phyloP scores from a whole-genome alignment of 2,113 vertebrate species.

The Rhinolophus sinicus region DNA sequence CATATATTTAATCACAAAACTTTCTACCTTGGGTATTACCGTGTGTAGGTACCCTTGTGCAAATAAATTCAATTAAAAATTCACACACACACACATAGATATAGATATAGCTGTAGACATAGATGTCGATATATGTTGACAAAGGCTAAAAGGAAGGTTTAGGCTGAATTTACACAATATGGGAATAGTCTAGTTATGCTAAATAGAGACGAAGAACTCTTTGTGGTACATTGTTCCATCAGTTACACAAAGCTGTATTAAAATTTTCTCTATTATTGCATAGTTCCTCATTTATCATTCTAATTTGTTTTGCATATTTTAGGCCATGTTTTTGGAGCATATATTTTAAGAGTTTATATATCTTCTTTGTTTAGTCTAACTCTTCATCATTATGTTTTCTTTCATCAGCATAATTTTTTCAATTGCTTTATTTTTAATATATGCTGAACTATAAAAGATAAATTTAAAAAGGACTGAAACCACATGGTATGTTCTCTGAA shows the following conservation, averaged over 20 bases:
- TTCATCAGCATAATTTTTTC: background rate
- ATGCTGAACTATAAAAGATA: background rate
- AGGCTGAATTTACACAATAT: background rate
- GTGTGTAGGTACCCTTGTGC: background rate
- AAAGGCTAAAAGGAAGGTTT: background rate
- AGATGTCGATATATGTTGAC: background rate
- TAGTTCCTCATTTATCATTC: background rate
- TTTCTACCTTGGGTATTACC: background rate
- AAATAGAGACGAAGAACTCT: background rate
- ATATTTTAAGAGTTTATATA: background rate
- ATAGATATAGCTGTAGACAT: too few relatives aligned
- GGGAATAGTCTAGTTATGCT: background rate
- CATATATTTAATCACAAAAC: background rate
- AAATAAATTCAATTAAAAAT: slow-evolving; percentile 31
- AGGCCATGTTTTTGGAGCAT: background rate
- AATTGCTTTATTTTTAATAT: background rate
- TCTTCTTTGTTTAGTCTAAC: background rate
- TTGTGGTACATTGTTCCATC: background rate
- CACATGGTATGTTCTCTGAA: background rate
- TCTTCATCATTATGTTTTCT: background rate
- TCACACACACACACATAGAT: background rate
- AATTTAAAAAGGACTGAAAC: background rate
- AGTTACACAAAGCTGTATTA: background rate
- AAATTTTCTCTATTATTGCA: background rate
- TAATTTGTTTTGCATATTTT: background rate